Conservation (phyloP, 2,797 vertebrate species). For the Hippopotamyrus pictus region DNA sequence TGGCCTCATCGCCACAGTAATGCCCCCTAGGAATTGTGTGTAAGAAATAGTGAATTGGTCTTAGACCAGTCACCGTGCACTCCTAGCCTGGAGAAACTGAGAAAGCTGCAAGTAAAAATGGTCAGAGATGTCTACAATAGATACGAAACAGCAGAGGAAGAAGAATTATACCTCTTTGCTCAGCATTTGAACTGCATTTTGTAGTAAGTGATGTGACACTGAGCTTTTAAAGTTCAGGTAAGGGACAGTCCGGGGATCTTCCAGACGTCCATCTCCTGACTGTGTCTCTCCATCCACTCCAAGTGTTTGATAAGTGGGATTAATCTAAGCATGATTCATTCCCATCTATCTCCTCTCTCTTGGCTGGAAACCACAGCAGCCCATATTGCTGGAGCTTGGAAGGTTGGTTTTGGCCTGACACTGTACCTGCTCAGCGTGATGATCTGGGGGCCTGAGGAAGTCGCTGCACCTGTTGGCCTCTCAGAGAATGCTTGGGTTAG, state of each 20-base stretch:
- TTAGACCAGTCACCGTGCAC: not conserved
- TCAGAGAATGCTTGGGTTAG: not conserved
- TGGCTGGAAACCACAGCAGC: conserved; percentile 8
- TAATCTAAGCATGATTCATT: conserved; percentile 16
- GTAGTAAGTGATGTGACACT: not conserved
- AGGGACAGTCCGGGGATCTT: not conserved
- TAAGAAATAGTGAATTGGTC: not conserved
- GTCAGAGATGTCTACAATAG: not conserved
- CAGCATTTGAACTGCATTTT: conserved; percentile 8
- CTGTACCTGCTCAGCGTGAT: not conserved
- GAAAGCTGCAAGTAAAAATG: not conserved
- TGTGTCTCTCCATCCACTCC: conserved; percentile 4
- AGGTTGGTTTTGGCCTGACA: conserved; percentile 6
- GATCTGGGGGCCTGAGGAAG: not conserved
- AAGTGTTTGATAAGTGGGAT: conserved; percentile 16
- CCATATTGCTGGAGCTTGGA: conserved; percentile 15
- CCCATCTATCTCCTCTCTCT: conserved; percentile 3
- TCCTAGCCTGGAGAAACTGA: not conserved
- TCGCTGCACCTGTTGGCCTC: not conserved
- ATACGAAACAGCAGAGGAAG: not conserved
- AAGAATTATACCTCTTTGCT: not conserved
- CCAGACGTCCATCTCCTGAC: not conserved
- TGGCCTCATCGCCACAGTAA: not conserved
- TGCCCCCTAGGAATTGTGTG: not conserved
- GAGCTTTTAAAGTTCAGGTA: conserved; percentile 1